Evolutionary conservation across 2,797 vertebrate species (phyloP).

Genomic region (Lagocephalus sceleratus): DNA sequence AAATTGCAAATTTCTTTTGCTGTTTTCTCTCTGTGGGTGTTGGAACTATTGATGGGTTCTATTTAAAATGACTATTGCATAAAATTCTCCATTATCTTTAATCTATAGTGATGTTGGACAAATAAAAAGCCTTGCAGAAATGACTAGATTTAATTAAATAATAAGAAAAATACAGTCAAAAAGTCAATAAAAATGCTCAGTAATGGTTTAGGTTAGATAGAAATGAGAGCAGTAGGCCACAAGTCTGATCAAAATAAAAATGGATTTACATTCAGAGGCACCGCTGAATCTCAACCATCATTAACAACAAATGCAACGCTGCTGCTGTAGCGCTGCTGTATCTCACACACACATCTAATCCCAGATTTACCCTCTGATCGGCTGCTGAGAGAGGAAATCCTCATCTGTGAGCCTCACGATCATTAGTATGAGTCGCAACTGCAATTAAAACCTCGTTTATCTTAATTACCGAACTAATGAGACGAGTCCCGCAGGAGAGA

Average conservation of each 20-base stretch:
- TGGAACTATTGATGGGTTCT: too few relatives aligned
- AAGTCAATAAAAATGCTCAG: neutral
- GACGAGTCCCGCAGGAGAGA: conserved; percentile 76
- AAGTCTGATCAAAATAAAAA: conserved; percentile 20
- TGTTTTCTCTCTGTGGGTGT: too few relatives aligned
- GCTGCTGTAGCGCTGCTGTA: conserved; percentile 27
- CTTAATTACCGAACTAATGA: conserved; percentile 85
- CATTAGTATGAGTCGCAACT: conserved; percentile 78
- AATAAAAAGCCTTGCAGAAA: neutral
- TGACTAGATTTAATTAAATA: neutral
- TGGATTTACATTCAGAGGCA: conserved; percentile 24
- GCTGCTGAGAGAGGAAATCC: conserved; percentile 61
- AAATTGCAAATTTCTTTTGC: too few relatives aligned
- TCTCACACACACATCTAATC: conserved; percentile 55
- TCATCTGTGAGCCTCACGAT: conserved; percentile 71
- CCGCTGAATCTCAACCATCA: conserved; percentile 26
- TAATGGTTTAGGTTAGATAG: neutral
- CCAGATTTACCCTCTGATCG: conserved; percentile 64
- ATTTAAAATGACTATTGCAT: conserved; percentile 1
- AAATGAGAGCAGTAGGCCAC: conserved; percentile 38
- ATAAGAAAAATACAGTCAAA: conserved; percentile 4
- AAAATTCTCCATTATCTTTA: conserved; percentile 10
- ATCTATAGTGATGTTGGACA: conserved; percentile 13
- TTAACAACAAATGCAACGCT: conserved; percentile 41
- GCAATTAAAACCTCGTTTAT: conserved; percentile 85